These are phyloP conservation scores for Mergus octosetaceus DNA, from an alignment of 2,797 vertebrate species.

Conservation along the genomic window DNA sequence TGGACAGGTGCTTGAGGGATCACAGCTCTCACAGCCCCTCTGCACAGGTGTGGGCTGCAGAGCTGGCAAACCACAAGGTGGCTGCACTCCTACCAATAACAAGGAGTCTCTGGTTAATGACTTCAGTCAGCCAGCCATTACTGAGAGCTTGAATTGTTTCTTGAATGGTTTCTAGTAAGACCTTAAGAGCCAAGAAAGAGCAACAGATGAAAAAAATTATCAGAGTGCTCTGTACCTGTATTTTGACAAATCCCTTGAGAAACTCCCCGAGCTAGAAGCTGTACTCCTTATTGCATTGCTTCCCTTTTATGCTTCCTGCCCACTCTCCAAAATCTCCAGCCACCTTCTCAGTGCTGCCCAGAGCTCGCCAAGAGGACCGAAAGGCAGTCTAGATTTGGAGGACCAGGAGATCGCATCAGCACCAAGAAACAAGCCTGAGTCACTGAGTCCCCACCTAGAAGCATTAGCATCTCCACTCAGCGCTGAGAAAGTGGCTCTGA, in stretches of 20 bases:
- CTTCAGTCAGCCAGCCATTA: not conserved
- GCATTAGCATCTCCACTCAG: not conserved
- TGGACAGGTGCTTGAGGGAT: not conserved
- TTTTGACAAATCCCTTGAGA: not conserved
- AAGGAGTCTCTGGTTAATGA: not conserved
- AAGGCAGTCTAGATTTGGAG: not conserved
- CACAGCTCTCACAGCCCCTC: not conserved
- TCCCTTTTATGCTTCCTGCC: not conserved
- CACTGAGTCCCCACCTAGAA: not conserved
- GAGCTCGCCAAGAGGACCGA: not conserved
- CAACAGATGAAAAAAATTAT: conserved; percentile 1
- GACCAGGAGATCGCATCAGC: not conserved
- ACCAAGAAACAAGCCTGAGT: not conserved
- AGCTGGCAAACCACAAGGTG: not conserved
- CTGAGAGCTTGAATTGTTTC: not conserved
- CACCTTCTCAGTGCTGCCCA: not conserved
- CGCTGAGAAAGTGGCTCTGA: not conserved
- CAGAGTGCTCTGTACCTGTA: not conserved
- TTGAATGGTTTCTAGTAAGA: not conserved
- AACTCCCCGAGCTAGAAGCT: not conserved
- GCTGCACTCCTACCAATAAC: not conserved
- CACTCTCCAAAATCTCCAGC: not conserved
- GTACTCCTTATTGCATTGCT: not conserved
- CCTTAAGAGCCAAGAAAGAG: not conserved
- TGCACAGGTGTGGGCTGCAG: not conserved